phyloP scores from a whole-genome alignment of 2,113 vertebrate genomes.

The Callipepla squamata region DNA sequence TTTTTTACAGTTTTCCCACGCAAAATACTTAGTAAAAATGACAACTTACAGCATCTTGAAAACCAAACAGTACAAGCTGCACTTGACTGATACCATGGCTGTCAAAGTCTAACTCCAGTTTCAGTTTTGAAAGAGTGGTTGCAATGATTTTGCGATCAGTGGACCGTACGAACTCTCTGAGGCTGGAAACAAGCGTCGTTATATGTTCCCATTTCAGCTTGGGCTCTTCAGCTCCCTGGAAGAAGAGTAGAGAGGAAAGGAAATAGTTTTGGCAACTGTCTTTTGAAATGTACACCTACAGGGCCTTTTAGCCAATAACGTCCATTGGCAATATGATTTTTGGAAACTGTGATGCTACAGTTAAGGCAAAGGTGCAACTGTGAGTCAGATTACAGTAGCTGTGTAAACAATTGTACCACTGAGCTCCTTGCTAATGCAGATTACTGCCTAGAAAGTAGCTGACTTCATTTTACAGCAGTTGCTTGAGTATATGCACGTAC shows the following conservation, averaged over 20 bases:
- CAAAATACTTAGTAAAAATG: background rate
- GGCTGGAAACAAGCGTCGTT: conserved; percentile 88
- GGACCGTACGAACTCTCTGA: conserved; percentile 92
- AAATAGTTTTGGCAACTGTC: background rate
- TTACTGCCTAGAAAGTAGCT: background rate
- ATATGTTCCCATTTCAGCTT: conserved; percentile 92
- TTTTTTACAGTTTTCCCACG: background rate
- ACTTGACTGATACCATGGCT: conserved; percentile 95
- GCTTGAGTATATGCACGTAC: background rate
- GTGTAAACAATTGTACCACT: background rate
- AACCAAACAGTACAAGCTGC: conserved; percentile 93
- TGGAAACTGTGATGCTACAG: background rate
- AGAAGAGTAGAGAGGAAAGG: conserved; percentile 3
- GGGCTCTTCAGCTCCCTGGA: conserved; percentile 88
- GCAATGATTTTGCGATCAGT: conserved; percentile 95
- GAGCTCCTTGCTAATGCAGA: background rate
- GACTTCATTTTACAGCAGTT: background rate
- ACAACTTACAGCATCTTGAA: conserved; percentile 94
- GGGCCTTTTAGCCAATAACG: background rate
- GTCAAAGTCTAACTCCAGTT: conserved; percentile 96
- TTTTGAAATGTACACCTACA: background rate
- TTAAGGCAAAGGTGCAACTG: background rate
- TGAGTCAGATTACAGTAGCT: background rate
- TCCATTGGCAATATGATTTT: background rate
- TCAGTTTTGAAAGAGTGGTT: conserved; percentile 91